Evolutionary conservation across 2,888 invertebrate species (phyloP), one percentile per base, ranked within the genome.

Genomic region (Amphipyra berbera): DNA sequence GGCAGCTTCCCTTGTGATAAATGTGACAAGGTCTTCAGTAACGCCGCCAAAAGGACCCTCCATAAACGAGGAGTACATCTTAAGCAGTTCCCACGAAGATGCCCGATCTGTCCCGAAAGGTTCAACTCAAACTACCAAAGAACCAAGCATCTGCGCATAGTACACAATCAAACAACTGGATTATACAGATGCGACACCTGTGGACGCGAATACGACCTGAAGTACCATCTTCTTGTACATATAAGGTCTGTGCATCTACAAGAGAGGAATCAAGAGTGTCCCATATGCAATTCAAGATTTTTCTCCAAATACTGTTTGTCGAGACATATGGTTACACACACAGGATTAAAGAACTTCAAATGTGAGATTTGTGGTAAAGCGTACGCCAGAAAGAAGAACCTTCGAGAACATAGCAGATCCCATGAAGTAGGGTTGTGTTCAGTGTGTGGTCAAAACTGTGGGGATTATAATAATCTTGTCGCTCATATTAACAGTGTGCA

Each of bases 241-340:
- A 88, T 90, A 10, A 75, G 92, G 48, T 89, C 89, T 0, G 92
- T 93, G 0, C 94, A 93, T 47, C 74, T 91, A 54, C 91, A 91
- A 66, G 94, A 93, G 55, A 80, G 88, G 30, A 93, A 92, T 62
- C 84, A 90, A 2, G 90, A 91, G 54, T 93, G 94, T 64, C 66
- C 69, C 0, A 65, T 90, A 1, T 94, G 94, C 54, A 85, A 85
- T 58, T 85, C 89, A 0, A 82, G 90, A 56, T 94, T 93, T 67
- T 92, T 92, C 65, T 88, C 90, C 0, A 93, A 90, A 59, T 87
- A 89, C 49, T 84, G 90, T 53, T 83, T 95, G 0, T 90, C 92
- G 0, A 88, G 94, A 12, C 95, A 95, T 44, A 95, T 95, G 94
- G 76, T 93, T 5, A 91, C 91, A 12, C 95, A 95, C 58, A 94